phyloP scores from a whole-genome alignment of 2,888 invertebrate species.

The Phyllotreta striolata region DNA sequence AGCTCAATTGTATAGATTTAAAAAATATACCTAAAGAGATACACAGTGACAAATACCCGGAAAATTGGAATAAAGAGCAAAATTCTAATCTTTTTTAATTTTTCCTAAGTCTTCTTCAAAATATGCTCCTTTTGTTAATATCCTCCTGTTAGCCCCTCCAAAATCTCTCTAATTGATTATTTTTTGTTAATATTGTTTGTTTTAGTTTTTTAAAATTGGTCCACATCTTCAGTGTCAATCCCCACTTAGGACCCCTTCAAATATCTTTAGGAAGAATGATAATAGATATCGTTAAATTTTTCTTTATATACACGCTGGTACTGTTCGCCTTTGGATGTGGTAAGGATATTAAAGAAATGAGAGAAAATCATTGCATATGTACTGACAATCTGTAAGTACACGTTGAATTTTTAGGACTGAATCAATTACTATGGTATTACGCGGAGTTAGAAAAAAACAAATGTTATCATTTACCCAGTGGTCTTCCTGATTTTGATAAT shows the following conservation, averaged over 20 bases:
- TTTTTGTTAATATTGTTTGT: conserved; percentile 40
- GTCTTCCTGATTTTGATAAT: conserved; percentile 83
- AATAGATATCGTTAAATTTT: conserved; percentile 94
- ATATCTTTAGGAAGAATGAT: conserved; percentile 95
- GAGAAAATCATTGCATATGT: no score
- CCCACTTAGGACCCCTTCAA: conserved; percentile 91
- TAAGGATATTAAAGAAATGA: conserved; percentile 59
- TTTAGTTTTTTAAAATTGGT: conserved; percentile 80
- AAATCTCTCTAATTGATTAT: neutral
- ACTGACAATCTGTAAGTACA: no score
- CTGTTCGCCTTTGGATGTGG: conserved; percentile 97
- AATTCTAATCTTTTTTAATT: no score
- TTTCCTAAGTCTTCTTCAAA: no score
- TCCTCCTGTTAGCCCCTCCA: neutral
- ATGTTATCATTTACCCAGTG: conserved; percentile 79
- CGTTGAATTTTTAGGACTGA: conserved; percentile 69
- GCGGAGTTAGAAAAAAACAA: conserved; percentile 87
- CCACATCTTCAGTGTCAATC: conserved; percentile 96
- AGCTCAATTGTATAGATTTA: no score
- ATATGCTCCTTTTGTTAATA: no score
- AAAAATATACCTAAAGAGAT: no score
- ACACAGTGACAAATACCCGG: no score
- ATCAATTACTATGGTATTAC: conserved; percentile 93
- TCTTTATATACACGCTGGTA: conserved; percentile 92
- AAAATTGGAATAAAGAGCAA: no score